Percentiles rank a stretch among this genome's conserved stretches.
phyloP scores from a whole-genome alignment of 1,140 invertebrate species.

The Ostrea denselamellosa region DNA sequence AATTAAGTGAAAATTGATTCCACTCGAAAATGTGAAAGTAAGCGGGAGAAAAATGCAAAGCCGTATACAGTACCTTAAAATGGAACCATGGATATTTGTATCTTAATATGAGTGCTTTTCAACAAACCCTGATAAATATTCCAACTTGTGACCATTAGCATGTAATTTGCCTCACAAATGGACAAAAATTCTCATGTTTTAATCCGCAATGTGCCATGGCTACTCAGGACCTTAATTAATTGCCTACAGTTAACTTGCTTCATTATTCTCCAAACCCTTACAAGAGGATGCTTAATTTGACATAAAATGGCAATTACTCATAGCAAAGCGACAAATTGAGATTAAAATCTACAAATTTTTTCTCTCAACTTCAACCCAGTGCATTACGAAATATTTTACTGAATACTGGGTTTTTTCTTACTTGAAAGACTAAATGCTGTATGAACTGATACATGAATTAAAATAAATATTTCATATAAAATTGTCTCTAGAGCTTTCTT shows the following conservation, averaged over 20 bases:
- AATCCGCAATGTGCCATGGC: neutral
- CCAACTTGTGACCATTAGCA: neutral
- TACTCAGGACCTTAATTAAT: constrained; percentile 15
- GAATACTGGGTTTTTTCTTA: too few species aligned
- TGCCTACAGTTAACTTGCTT: neutral
- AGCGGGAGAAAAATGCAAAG: too few species aligned
- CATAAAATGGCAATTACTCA: constrained; percentile 23
- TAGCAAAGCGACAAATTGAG: neutral
- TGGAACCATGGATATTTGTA: too few species aligned
- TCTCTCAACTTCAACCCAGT: neutral
- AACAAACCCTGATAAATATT: neutral
- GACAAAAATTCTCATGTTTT: neutral
- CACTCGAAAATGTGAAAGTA: too few species aligned
- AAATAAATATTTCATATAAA: too few species aligned
- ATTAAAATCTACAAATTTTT: neutral
- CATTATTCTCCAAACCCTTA: neutral
- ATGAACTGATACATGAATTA: too few species aligned
- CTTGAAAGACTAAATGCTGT: too few species aligned
- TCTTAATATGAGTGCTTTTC: neutral
- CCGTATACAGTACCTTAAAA: too few species aligned
- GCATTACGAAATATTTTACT: too few species aligned
- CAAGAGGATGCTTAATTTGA: constrained; percentile 9
- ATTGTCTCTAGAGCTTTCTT: too few species aligned
- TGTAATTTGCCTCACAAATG: neutral
- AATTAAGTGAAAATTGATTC: too few species aligned